Base-by-base conservation (phyloP, 2,797 vertebrate species). In the Tokudaia tokunoshimensis region DNA sequence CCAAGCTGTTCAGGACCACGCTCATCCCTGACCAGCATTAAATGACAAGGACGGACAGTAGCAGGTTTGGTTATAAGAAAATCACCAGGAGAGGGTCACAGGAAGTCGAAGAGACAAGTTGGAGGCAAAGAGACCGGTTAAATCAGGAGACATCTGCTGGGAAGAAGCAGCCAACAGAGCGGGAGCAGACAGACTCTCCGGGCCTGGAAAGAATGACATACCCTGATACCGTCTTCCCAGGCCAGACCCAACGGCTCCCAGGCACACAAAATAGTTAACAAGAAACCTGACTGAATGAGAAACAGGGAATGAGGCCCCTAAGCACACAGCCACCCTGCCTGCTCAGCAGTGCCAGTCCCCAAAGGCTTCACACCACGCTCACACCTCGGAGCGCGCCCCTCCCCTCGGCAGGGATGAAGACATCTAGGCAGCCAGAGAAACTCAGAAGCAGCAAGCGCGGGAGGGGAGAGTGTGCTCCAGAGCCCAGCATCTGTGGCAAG, bases 401-500 rank as follows among this genome's bases (percentile, higher is more conserved):
- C 98, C 94, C 92, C 22, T 55, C 97, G 95, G 97, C 96, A 94
- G 96, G 95, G 97, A 96, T 86, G 98, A 98, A 98, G 98, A 98
- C 98, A 98, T 98, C 97, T 67, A 96, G 97, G 97, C 98, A 98
- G 98, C 98, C 98, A 98, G 98, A 97, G 98, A 98, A 98, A 94
- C 98, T 98, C 97, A 52, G 96, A 98, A 97, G 98, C 97, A 96
- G 98, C 98, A 86, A 95, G 94, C 87, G 79, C 92, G 96, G 74
- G 94, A 83, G 92, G 55, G 50, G 95, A 96, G 97, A 98, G 98
- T 96, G 95, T 98, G 98, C 98, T 98, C 97, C 94, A 57, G 97
- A 98, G 98, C 97, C 97, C 98, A 98, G 98, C 99, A 99, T 99
- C 99, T 99, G 99, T 97, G 98, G 97, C 97, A 98, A 96, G 98